phyloP scores from a whole-genome alignment of 2,888 invertebrate genomes.

The Cryptosula pallasiana region DNA sequence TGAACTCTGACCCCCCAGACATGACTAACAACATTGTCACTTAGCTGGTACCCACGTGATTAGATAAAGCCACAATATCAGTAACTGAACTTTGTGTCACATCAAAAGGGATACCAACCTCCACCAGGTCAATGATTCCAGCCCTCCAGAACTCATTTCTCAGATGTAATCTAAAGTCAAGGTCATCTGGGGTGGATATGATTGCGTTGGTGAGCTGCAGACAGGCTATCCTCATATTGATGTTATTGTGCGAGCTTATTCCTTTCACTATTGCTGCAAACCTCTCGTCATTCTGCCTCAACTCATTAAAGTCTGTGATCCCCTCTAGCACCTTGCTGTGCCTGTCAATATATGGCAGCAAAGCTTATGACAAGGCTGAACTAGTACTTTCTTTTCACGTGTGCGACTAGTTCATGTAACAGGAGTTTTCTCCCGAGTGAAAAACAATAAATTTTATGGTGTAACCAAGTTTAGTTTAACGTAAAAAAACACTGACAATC shows the following conservation, averaged over 20 bases:
- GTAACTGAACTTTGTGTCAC: too few relatives aligned
- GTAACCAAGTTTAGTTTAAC: too few relatives aligned
- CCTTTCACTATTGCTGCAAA: constrained; percentile 78
- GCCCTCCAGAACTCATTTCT: constrained; percentile 92
- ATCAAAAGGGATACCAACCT: too few relatives aligned
- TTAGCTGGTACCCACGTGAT: too few relatives aligned
- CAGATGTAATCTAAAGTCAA: constrained; percentile 87
- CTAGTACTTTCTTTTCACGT: too few relatives aligned
- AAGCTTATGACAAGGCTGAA: too few relatives aligned
- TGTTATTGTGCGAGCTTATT: constrained; percentile 55
- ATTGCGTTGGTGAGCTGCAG: constrained; percentile 92
- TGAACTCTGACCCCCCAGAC: neutral
- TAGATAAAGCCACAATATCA: too few relatives aligned
- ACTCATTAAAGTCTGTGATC: constrained; percentile 61
- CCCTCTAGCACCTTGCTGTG: constrained; percentile 86
- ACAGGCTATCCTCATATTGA: constrained; percentile 62
- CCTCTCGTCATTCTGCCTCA: constrained; percentile 56
- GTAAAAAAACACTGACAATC: too few relatives aligned
- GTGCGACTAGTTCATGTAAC: too few relatives aligned
- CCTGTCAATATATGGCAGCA: too few relatives aligned
- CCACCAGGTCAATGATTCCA: constrained; percentile 78
- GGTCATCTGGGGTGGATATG: constrained; percentile 74
- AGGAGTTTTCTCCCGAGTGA: too few relatives aligned
- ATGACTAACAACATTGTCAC: neutral
- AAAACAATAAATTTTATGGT: too few relatives aligned